A percentile compares a stretch with the other conserved stretches of the same genome.
phyloP scores from a whole-genome alignment of 2,113 vertebrate genomes.

The Apodemus sylvaticus region DNA sequence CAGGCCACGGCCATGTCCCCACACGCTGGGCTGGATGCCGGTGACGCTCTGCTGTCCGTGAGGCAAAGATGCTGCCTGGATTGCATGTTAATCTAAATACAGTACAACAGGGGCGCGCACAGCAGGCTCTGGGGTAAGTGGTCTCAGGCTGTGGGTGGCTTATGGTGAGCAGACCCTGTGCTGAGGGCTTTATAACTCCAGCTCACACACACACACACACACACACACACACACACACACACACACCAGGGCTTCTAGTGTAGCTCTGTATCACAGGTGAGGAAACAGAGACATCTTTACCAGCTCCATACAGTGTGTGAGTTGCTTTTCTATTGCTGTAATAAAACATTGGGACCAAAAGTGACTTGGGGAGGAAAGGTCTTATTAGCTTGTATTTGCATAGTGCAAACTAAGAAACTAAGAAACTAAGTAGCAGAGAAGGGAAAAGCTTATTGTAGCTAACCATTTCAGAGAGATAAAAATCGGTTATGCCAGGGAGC shows the following conservation, averaged over 20 bases:
- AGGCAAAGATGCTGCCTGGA: background rate
- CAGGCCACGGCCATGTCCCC: accelerated
- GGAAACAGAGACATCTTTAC: background rate
- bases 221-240: background rate
- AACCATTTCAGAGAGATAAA: background rate
- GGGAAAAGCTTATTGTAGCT: background rate
- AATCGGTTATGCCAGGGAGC: background rate
- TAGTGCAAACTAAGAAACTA: too few species aligned
- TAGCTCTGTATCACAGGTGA: background rate
- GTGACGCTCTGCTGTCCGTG: background rate
- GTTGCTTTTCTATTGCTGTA: background rate
- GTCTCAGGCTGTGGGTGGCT: background rate
- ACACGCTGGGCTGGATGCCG: accelerated
- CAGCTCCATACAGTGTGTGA: background rate
- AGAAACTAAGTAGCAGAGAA: background rate
- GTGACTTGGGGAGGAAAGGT: background rate
- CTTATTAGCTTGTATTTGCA: background rate
- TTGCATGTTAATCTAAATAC: background rate
- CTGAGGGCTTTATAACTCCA: background rate
- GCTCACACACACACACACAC: background rate
- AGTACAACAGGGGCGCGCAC: background rate
- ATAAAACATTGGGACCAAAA: background rate
- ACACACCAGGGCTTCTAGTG: background rate
- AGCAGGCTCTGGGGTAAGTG: background rate
- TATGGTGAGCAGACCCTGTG: background rate